A percentile compares a stretch with the other conserved stretches of the same genome.
Conservation (phyloP, 2,113 vertebrate species). For the Phycodurus eques region DNA sequence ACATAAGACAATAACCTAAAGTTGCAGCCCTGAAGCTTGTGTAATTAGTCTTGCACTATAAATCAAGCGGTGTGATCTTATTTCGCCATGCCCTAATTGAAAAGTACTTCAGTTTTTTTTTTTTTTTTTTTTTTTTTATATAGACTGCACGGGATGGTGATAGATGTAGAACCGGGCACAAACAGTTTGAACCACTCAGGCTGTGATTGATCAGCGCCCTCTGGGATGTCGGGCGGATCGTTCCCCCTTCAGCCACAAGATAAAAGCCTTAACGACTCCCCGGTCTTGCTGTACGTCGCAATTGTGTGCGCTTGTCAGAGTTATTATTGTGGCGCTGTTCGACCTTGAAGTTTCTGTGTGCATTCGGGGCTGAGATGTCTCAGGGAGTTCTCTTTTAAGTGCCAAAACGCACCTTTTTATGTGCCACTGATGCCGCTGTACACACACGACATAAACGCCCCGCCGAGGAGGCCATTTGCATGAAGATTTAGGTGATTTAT, state of each 20-base stretch:
- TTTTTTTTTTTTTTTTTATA: slow-evolving; percentile 70
- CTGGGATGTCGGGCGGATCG: slow-evolving; percentile 86
- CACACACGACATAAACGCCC: slow-evolving; percentile 64
- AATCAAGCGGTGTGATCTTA: slow-evolving; percentile 93
- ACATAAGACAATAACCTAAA: slow-evolving; percentile 83
- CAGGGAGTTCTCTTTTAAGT: slow-evolving; percentile 65
- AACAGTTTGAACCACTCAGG: slow-evolving; percentile 95
- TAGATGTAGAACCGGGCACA: slow-evolving; percentile 89
- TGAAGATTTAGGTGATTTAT: slow-evolving; percentile 76
- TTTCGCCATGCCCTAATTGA: slow-evolving; percentile 92
- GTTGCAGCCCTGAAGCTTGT: slow-evolving; percentile 80
- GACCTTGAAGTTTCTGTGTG: slow-evolving; percentile 76
- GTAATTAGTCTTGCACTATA: slow-evolving; percentile 96
- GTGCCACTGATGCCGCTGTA: slow-evolving; percentile 57
- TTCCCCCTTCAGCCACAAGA: slow-evolving; percentile 68
- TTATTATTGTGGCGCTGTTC: slow-evolving; percentile 63
- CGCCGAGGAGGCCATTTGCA: slow-evolving; percentile 62
- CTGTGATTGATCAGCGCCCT: slow-evolving; percentile 93
- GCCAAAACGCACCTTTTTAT: slow-evolving; percentile 70
- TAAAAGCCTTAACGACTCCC: slow-evolving; percentile 74
- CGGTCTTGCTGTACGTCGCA: slow-evolving; percentile 63
- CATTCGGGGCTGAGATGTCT: slow-evolving; percentile 63
- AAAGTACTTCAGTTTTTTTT: slow-evolving; percentile 75
- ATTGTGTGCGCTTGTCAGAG: slow-evolving; percentile 58
- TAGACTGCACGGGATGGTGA: slow-evolving; percentile 84